Evolutionary conservation across 2,888 invertebrate genomes (phyloP).

Genomic region (Graphium colonna): DNA sequence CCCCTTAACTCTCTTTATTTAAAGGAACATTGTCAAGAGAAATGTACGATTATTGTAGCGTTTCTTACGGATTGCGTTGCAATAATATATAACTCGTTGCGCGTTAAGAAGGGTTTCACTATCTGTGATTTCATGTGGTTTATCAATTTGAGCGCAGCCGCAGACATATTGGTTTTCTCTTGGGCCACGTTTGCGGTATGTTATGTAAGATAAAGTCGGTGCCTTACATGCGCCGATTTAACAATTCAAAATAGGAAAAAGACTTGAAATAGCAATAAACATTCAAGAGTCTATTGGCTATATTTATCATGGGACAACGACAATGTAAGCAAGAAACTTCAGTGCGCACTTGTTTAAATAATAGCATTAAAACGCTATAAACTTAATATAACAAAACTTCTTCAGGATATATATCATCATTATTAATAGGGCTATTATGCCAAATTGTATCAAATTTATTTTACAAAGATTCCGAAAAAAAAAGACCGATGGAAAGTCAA

Average conservation of each 20-base stretch:
- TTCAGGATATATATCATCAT: too few species aligned
- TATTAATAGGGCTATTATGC: too few species aligned
- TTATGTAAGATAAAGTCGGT: conserved; percentile 44
- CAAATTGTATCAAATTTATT: too few species aligned
- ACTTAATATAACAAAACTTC: too few species aligned
- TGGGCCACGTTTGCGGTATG: conserved; percentile 54
- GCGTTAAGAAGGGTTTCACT: conserved; percentile 62
- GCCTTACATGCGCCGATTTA: conserved; percentile 18
- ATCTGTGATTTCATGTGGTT: conserved; percentile 69
- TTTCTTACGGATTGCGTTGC: conserved; percentile 75
- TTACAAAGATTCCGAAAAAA: too few species aligned
- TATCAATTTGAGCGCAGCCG: conserved; percentile 67
- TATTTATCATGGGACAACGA: neutral
- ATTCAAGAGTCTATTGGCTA: neutral
- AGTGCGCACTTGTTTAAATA: too few species aligned
- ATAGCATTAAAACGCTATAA: too few species aligned
- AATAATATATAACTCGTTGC: conserved; percentile 69
- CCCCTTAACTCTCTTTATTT: conserved; percentile 75
- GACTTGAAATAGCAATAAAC: neutral
- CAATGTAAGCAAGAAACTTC: neutral
- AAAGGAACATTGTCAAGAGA: conserved; percentile 77
- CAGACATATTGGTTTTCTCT: conserved; percentile 62
- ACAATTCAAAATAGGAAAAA: conserved; percentile 1
- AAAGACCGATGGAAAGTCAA: too few species aligned
- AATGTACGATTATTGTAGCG: conserved; percentile 75